Base-by-base conservation (phyloP, 2,113 vertebrate genomes). In the Tupaia chinensis region DNA sequence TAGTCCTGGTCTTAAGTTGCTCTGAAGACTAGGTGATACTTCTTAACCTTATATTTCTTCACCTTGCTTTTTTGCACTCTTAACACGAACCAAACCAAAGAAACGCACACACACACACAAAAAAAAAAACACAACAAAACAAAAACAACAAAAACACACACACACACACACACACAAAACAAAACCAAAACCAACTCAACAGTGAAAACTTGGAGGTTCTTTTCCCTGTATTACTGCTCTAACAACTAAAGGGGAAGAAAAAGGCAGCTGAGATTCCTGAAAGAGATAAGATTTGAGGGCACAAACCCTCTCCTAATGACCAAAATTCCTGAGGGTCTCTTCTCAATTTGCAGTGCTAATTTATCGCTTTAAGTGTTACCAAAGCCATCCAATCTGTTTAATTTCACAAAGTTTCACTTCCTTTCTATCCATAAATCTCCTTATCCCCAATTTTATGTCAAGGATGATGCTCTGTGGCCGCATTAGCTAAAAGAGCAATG, bases 401-500 rank as follows among this genome's bases (percentile, higher is more conserved):
- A 73, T 94, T 94, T 93, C 79, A n/a, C 77, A 32, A 77, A 68
- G 60, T 87, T 80, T 94, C 58, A 80, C 20, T 95, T 91, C 54
- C 61, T 78, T 89, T 70, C 56, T 44, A 63, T 80, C 83, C 58
- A 91, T 89, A 95, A 97, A 87, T 95, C 86, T 96, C 79, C 74
- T 83, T 72, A 14, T 94, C 84, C 76, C 76, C 5, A 72, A 53
- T 87, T 84, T 91, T 86, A 87, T 84, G 74, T 70, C 78, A 94
- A 56, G 53, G 70, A 92, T 69, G 95, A 66, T 0, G 16, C 53
- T 96, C 17, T 74, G 72, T 68, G 93, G 80, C 91, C 93, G 16
- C 27, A 90, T 95, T 97, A 96, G 32, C 19, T 76, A 78, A 92
- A 90, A 97, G 96, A 98, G 63, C 82, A 87, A 96, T 81, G 92